Evolutionary conservation across 2,888 invertebrate genomes (phyloP), one percentile per base, ranked within the genome.

Genomic region (Tridacna gigas): DNA sequence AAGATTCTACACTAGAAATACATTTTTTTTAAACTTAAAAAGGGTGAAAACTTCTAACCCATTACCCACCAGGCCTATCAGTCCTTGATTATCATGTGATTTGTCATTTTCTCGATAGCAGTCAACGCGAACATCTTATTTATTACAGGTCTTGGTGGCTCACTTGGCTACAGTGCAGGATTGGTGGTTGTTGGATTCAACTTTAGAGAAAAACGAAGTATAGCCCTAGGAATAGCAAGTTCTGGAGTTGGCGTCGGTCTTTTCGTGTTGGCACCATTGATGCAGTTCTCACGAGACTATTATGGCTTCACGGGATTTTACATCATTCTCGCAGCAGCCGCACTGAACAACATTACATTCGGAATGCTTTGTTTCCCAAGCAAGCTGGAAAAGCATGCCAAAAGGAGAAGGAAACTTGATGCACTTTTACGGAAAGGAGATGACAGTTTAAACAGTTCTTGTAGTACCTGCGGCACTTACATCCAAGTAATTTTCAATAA

Each of bases 271-370:
- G 81, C 86, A 15, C 86, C 86, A 18, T 0, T 84, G 0, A 80
- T 84, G 65, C 84, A 86, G 45, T 20, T 80, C 20, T 60, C 80
- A 0, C 73, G 80, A n/a, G 80, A 86, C 9, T 78, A 48, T 15
- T 86, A 86, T 48, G 86, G 86, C 12, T 71, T 76, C 20, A 45
- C 71, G 0, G 86, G 86, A 63, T 86, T 84, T 45, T 86, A 84
- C 74, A 75, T 86, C 22, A 80, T 80, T 47, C 66, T 86, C 0
- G 80, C 86, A 12, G 82, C 77, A 4, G 65, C 82, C 18, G 48
- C 80, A 9, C 51, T 78, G 0, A 79, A 86, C 12, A 80, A 79
- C 13, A 65, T 80, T 12, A 77, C 81, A 15, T 84, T 86, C 25
- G 86, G 86, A 9, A 51, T 67, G 20, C n/a, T 86, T 26, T 84